Evolutionary conservation across 2,888 invertebrate genomes (phyloP), one percentile per base, ranked within the genome.

Genomic region (Oligia strigilis): DNA sequence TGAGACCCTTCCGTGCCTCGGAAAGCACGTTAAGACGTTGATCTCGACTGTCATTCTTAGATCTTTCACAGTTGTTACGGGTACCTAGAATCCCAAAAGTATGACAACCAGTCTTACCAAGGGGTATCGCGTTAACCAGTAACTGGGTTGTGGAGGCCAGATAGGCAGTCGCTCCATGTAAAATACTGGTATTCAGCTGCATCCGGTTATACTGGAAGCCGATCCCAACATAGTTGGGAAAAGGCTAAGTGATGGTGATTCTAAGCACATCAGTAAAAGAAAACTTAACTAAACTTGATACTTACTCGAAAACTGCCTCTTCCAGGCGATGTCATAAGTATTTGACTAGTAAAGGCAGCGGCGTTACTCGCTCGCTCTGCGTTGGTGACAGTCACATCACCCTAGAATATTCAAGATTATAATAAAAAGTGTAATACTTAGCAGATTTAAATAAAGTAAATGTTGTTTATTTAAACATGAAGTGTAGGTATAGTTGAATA

Each of bases 271-370:
- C 17, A 52, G 17, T 52, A 52, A 52, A 17, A 52, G 52, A 52
- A 52, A 52, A 52, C 19, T 55, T 29, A 55, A 17, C 5, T 52
- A 4, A 49, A 40, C 40, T 40, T 0, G 46, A 49, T 0, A 29
- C 70, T 89, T 90, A 97, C 97, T 82, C 97, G 93, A 2, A 97
- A 91, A 77, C 97, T 97, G 58, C 97, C 97, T 75, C 96, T 97
- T 2, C 98, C 98, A 6, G 97, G 96, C 11, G 97, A 93, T 0
- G 97, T 97, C 94, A 97, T 29, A 29, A 17, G 92, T 52, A 98
- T 96, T 92, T 98, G 98, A 92, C 98, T 98, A 1, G 97, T 98
- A 75, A 98, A 91, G 0, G 94, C 93, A 3, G 95, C 95, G 13
- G 97, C 96, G 71, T 96, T 96, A 75, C 95, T 94, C 0, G 93